Percentiles rank a stretch among this genome's conserved stretches.
These are phyloP conservation scores for Volucella inanis DNA, from an alignment of 2,888 invertebrate genomes.

Conservation along the genomic window DNA sequence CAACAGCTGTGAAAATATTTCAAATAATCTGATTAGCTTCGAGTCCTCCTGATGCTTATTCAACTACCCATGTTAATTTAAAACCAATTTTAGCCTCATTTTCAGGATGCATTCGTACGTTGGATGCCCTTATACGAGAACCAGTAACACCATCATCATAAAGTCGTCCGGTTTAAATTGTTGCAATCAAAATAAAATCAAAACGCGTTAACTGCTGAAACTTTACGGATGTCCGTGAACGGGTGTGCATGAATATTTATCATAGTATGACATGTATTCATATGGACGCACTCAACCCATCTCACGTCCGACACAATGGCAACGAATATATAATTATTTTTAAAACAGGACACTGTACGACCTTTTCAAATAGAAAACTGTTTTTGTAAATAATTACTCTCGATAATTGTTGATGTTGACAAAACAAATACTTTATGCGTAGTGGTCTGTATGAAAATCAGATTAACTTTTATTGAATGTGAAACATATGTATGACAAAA, in stretches of 20 bases:
- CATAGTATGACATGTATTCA: constrained; percentile 1
- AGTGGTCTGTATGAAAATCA: constrained; percentile 23
- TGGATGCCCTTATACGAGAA: constrained; percentile 16
- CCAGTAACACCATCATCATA: constrained; percentile 45
- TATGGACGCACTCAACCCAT: neutral
- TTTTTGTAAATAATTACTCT: constrained; percentile 64
- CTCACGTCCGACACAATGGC: neutral
- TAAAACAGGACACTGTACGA: constrained; percentile 22
- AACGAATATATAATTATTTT: constrained; percentile 43
- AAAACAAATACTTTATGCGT: constrained; percentile 41
- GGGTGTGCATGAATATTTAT: neutral
- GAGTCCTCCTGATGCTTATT: constrained; percentile 58
- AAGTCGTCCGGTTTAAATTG: constrained; percentile 52
- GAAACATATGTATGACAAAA: neutral
- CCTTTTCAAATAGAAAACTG: constrained; percentile 52
- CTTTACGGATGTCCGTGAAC: neutral
- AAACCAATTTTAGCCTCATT: constrained; percentile 65
- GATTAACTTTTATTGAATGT: constrained; percentile 14
- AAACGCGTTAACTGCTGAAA: constrained; percentile 60
- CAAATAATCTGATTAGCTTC: constrained; percentile 72
- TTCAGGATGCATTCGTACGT: constrained; percentile 5
- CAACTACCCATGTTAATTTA: constrained; percentile 67
- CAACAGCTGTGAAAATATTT: constrained; percentile 71
- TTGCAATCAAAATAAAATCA: constrained; percentile 67
- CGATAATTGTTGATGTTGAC: constrained; percentile 52